Percentiles rank a stretch among this genome's conserved stretches.
phyloP scores from a whole-genome alignment of 2,888 invertebrate species.

The Hypsopygia costalis region DNA sequence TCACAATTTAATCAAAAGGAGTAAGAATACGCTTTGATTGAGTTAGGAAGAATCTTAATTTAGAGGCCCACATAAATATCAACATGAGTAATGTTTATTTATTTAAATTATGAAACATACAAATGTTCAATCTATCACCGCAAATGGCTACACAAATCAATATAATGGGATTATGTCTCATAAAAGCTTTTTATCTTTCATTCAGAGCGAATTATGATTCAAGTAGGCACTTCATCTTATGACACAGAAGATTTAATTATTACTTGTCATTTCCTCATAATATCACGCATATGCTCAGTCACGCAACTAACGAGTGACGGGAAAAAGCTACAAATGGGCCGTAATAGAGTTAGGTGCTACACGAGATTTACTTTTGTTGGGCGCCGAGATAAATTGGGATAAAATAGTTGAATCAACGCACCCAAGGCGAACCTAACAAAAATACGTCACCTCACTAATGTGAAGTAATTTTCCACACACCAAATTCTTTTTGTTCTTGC shows the following conservation, averaged over 20 bases:
- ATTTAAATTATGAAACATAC: background rate
- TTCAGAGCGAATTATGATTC: background rate
- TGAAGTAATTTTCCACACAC: too few relatives aligned
- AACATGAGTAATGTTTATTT: background rate
- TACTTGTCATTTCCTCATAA: conserved; percentile 9
- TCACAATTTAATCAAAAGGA: too few relatives aligned
- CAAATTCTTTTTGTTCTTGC: background rate
- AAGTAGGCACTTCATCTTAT: background rate
- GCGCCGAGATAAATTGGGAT: background rate
- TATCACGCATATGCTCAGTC: conserved; percentile 3
- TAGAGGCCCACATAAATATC: too few relatives aligned
- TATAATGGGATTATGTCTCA: background rate
- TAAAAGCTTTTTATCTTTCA: background rate
- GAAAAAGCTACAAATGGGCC: conserved; percentile 3
- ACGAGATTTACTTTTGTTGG: conserved; percentile 2
- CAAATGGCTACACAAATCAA: background rate
- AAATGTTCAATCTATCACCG: background rate
- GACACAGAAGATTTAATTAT: conserved; percentile 4
- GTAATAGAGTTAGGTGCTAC: conserved; percentile 2
- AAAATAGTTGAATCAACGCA: conserved; percentile 1
- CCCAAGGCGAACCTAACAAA: background rate
- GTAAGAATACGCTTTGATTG: too few relatives aligned
- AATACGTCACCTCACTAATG: background rate
- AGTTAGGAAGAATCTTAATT: too few relatives aligned
- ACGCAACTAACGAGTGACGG: conserved; percentile 6